Conservation (phyloP, 2,888 invertebrate species). For the Yponomeuta cagnagella region DNA sequence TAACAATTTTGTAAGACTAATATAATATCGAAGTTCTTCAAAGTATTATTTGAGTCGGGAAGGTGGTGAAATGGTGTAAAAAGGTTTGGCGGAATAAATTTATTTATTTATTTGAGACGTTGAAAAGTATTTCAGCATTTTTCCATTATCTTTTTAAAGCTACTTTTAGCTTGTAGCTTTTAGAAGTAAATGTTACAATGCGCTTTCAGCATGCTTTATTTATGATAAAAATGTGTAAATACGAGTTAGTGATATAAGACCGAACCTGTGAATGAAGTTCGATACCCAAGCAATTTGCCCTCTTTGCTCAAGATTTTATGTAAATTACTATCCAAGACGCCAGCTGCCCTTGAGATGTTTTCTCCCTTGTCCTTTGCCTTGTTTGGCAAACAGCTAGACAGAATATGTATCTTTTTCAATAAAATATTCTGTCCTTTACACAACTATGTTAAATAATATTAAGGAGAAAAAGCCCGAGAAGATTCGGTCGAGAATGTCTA, state of each 20-base stretch:
- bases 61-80: too few relatives aligned
- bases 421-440: background rate
- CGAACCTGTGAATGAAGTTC: slow-evolving; percentile 29
- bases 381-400: background rate
- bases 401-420: background rate
- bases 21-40: too few relatives aligned
- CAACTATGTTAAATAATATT: background rate
- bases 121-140: too few relatives aligned
- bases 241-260: background rate
- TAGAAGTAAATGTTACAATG: too few relatives aligned
- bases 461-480: background rate
- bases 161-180: too few relatives aligned
- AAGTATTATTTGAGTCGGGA: too few relatives aligned
- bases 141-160: too few relatives aligned
- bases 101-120: too few relatives aligned
- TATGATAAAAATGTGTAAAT: too few relatives aligned
- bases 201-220: too few relatives aligned
- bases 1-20: too few relatives aligned
- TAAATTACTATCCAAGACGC: slow-evolving; percentile 34
- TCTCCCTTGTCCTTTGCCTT: slow-evolving; percentile 17
- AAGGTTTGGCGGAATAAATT: too few relatives aligned
- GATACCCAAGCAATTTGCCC: slow-evolving; percentile 56
- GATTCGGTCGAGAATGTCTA: background rate
- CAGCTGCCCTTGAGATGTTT: slow-evolving; percentile 31
- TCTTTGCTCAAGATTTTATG: slow-evolving; percentile 56